A percentile compares a stretch with the other conserved stretches of the same genome.
phyloP scores from a whole-genome alignment of 2,888 invertebrate genomes.

The Eupithecia pulchellata region DNA sequence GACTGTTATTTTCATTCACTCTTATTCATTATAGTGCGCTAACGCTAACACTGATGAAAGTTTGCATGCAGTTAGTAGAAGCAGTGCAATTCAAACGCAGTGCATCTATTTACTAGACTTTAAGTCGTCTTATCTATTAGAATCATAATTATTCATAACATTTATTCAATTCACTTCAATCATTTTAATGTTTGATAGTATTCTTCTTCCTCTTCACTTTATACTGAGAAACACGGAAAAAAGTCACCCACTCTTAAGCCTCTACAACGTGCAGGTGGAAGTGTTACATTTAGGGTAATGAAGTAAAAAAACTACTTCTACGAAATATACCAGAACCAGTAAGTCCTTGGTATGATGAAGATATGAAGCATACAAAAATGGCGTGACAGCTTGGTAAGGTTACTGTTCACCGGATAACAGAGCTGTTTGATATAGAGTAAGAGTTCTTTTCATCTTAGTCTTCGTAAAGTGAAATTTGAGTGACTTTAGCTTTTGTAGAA shows the following conservation, averaged over 20 bases:
- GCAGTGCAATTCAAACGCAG: no score
- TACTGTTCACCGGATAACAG: slow-evolving; percentile 29
- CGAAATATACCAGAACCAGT: neutral
- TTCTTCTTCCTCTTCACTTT: no score
- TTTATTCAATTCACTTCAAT: no score
- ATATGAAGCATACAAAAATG: neutral
- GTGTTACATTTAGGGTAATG: neutral
- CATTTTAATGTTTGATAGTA: no score
- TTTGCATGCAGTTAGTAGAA: no score
- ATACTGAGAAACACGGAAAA: no score
- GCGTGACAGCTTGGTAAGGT: slow-evolving; percentile 35
- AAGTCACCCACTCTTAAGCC: neutral
- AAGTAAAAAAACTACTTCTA: neutral
- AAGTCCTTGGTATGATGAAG: neutral
- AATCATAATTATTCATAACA: no score
- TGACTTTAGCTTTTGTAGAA: neutral
- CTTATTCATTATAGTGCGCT: no score
- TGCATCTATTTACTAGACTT: no score
- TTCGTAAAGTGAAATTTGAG: slow-evolving; percentile 9
- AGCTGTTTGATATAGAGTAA: slow-evolving; percentile 26
- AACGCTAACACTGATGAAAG: no score
- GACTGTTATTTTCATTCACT: no score
- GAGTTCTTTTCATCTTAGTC: slow-evolving; percentile 19
- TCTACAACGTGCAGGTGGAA: neutral
- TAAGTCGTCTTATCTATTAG: no score